Conservation (phyloP, 2,888 invertebrate genomes). For the Oscheius sp. region DNA sequence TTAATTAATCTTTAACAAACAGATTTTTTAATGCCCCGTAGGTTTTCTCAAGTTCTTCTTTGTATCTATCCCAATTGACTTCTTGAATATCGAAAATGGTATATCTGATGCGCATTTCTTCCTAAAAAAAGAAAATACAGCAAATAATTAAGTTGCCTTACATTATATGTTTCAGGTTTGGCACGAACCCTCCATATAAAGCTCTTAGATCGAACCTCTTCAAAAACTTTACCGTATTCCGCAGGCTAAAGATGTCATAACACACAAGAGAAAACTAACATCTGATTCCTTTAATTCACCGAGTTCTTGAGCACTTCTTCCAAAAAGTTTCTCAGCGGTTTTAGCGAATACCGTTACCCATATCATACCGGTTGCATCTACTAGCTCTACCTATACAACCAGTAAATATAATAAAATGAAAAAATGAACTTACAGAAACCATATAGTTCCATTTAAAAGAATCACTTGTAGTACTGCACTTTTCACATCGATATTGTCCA, state of each 20-base stretch:
- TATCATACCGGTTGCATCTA: conserved; percentile 85
- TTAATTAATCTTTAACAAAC: too few species aligned
- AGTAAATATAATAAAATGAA: neutral
- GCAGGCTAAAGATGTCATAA: conserved; percentile 65
- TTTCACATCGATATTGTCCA: conserved; percentile 92
- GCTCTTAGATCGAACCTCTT: conserved; percentile 81
- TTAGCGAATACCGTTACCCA: conserved; percentile 90
- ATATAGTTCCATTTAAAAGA: conserved; percentile 78
- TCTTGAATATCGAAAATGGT: conserved; percentile 46
- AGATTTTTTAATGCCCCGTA: conserved; percentile 32
- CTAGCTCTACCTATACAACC: conserved; percentile 83
- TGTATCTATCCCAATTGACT: conserved; percentile 51
- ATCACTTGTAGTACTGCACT: conserved; percentile 85
- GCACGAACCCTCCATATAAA: conserved; percentile 85
- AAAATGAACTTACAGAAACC: conserved; percentile 32
- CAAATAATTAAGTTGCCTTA: conserved; percentile 22
- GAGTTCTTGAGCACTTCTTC: conserved; percentile 80
- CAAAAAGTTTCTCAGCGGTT: conserved; percentile 81
- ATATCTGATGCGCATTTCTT: conserved; percentile 53
- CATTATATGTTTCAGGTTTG: conserved; percentile 90
- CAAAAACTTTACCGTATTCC: conserved; percentile 79
- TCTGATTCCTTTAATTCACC: conserved; percentile 75
- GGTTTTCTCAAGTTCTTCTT: conserved; percentile 39
- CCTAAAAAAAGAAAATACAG: conserved; percentile 42
- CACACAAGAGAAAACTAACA: conserved; percentile 18